Evolutionary conservation across 1,140 invertebrate genomes (phyloP), one percentile per base, ranked within the genome.

Genomic region (Argopecten irradians): DNA sequence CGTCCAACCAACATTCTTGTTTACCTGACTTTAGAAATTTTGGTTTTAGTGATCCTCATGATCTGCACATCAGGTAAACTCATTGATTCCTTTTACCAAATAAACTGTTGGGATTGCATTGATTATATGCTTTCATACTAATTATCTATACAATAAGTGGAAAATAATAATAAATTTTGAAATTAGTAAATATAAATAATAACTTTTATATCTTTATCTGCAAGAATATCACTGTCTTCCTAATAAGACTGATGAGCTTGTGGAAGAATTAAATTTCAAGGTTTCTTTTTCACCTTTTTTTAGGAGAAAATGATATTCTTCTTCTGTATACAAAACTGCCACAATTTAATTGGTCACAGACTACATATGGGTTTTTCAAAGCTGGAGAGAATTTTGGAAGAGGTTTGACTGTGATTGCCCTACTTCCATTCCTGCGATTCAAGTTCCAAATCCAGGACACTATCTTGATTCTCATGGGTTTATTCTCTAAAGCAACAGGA

Each of bases 351-450:
- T 96, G 96, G 96, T 92, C 91, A 22, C 94, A 94, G 87, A 91
- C 92, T n/a, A 93, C 90, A 8, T 96, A 95, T 90, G 95, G 94
- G 2, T 94, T 94, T 85, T 96, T 94, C 85, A 95, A 94, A 90
- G 95, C 94, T 13, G 83, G 94, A 22, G 95, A 96, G 86, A 95
- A 95, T 89, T 94, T 93, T 35, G 85, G 96, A 0, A 92, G 94
- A 84, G 95, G 95, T 34, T 33, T 95, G 33, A 90, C 93, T 11
- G 91, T 96, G 11, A 85, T 96, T 0, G 87, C 94, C 28, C 88
- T 93, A 16, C 91, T 95, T 82, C 95, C 96, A 39, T 14, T 95
- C 0, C 39, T 93, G 11, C 92, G 92, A 82, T 87, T 85, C 41
- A 90, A 91, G 85, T 87, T 90, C 33, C 34, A 87, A 0, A 43